Percentiles rank a stretch among this genome's conserved stretches.
phyloP scores from a whole-genome alignment of 2,113 vertebrate species.

The Petrocephalus zakoni region DNA sequence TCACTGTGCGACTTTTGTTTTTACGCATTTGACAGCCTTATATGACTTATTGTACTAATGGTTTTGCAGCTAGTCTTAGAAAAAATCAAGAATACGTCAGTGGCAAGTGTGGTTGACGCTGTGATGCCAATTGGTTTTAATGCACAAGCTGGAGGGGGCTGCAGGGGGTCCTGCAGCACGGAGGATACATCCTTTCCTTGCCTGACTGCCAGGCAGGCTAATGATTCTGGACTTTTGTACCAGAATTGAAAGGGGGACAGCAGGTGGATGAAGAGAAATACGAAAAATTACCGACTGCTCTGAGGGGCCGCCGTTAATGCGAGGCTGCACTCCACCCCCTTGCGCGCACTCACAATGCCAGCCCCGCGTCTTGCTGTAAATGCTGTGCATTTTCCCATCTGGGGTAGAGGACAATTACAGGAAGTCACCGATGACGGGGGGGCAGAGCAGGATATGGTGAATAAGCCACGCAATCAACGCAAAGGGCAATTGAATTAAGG shows the following conservation, averaged over 20 bases:
- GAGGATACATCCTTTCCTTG: background rate
- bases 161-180: background rate
- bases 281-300: background rate
- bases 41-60: background rate
- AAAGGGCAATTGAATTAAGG: conserved; percentile 45
- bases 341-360: background rate
- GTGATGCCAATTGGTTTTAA: background rate
- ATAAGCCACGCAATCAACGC: conserved; percentile 36
- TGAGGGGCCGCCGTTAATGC: background rate
- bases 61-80: background rate
- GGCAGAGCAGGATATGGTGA: conserved; percentile 28
- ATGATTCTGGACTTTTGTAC: background rate
- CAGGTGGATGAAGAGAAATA: background rate
- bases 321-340: background rate
- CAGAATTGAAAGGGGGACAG: background rate
- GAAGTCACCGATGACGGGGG: conserved; percentile 27
- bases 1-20: background rate
- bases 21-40: background rate
- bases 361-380: background rate
- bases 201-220: background rate
- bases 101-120: background rate
- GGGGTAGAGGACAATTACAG: conserved; percentile 5
- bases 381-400: background rate
- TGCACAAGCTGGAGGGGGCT: no score
- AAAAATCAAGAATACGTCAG: background rate